A percentile compares a stretch with the other conserved stretches of the same genome.
Evolutionary conservation across 2,113 vertebrate genomes (phyloP).

Genomic region (Tragelaphus imberbis): DNA sequence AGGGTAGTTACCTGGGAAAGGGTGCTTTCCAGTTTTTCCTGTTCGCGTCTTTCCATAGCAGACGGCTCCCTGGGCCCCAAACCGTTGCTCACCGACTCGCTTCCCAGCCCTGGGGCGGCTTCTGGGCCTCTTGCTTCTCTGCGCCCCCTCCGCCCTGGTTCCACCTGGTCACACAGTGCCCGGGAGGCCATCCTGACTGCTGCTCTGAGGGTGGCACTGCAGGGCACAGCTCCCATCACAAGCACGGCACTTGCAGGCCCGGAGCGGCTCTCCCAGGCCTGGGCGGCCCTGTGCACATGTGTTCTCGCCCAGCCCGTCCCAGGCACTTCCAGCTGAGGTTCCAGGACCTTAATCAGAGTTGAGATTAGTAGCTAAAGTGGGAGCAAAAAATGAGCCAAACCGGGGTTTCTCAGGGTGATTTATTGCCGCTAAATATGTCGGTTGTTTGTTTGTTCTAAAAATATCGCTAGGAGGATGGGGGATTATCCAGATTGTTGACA

Average conservation of each 20-base stretch:
- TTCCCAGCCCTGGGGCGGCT: neutral
- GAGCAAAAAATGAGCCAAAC: neutral
- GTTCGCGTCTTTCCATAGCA: neutral
- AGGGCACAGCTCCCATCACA: accelerated
- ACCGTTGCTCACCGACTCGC: neutral
- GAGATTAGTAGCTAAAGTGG: neutral
- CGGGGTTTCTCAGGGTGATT: conserved; percentile 28
- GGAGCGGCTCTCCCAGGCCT: neutral
- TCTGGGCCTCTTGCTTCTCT: neutral
- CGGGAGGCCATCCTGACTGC: accelerated
- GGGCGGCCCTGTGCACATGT: accelerated
- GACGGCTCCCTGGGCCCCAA: neutral
- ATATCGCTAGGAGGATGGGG: conserved; percentile 38
- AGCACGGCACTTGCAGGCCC: accelerated
- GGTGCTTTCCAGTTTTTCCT: neutral
- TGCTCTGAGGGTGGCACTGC: accelerated
- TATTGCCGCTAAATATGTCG: conserved; percentile 46
- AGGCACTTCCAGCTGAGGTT: neutral
- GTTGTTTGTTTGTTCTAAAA: conserved; percentile 61
- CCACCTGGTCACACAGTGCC: accelerated
- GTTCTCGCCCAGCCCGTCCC: neutral
- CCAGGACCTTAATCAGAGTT: neutral
- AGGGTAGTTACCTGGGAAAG: neutral
- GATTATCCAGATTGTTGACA: conserved; percentile 50
- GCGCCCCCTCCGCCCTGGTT: neutral